Base-by-base conservation (phyloP, 2,797 vertebrate genomes). In the Pseudochirops corinnae region DNA sequence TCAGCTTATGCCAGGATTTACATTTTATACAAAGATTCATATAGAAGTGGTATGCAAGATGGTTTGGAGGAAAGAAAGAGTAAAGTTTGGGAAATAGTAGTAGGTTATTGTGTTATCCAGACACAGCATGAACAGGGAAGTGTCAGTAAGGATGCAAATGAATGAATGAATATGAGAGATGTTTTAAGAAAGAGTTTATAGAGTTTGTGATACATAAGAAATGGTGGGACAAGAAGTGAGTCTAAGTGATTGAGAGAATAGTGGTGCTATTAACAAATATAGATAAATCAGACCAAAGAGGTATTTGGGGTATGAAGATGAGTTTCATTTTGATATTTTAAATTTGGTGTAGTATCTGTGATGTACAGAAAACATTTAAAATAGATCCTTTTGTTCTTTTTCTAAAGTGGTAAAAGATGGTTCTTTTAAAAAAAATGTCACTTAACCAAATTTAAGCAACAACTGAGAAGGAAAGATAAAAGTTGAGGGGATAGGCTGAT, bases 111-210 rank as follows among this genome's bases (percentile, higher is more conserved):
- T 62, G n/a, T 21, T 52, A 53, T 21, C 0, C 0, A 0, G 0
- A 56, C 24, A 93, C 94, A 57, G 93, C 62, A 94, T 58, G 9
- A 24, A 50, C 2, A 39, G 55, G 57, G 74, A 53, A 60, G 55
- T 56, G 74, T 3, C 7, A 55, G 53, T 53, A 94, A 92, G 57
- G 58, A 58, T 5, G 33, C 55, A 50, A 82, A 67, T 82, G 94
- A 94, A 3, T 94, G 91, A 90, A 87, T 90, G 94, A 94, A 5
- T 94, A 93, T 52, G 95, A 97, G 93, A 90, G 31, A 0, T 24
- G 24, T 56, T 90, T 60, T 2, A 29, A 50, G 12, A n/a, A 0
- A 33, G 92, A 60, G 93, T 46, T 39, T 82, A 39, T 46, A 24
- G 18, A 82, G 39, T 82, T 82, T 46, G 39, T 82, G 95, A 57